These are phyloP conservation scores for Cheilinus undulatus DNA, from an alignment of 2,113 vertebrate species.

Conservation along the genomic window DNA sequence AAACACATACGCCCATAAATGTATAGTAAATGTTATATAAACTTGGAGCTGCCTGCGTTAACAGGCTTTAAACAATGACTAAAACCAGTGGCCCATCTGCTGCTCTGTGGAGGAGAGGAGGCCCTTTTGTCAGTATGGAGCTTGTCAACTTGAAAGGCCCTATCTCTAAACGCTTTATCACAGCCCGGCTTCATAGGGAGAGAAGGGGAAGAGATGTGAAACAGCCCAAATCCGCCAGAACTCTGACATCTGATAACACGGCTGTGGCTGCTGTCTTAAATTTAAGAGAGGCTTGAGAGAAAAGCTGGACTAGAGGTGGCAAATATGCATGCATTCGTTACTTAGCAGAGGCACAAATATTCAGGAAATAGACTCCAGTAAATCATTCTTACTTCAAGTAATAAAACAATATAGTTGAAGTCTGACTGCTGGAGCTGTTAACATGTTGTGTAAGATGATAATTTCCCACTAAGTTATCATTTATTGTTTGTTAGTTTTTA, in stretches of 20 bases:
- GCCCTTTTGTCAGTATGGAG: conserved; percentile 49
- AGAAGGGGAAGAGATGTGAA: conserved; percentile 66
- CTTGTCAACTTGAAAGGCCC: conserved; percentile 69
- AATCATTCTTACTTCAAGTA: too few species aligned
- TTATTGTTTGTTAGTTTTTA: too few species aligned
- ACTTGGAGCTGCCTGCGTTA: conserved; percentile 10
- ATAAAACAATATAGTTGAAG: too few species aligned
- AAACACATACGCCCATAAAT: neutral
- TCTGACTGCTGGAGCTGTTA: too few species aligned
- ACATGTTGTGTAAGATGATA: too few species aligned
- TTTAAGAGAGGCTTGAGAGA: conserved; percentile 42
- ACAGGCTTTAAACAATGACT: neutral
- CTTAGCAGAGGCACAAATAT: neutral
- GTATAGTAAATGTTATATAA: neutral
- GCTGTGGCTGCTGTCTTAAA: conserved; percentile 55
- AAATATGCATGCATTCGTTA: too few species aligned
- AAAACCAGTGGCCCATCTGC: conserved; percentile 38
- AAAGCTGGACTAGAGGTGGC: conserved; percentile 31
- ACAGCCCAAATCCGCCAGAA: conserved; percentile 54
- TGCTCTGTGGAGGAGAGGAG: conserved; percentile 38
- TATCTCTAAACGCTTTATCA: conserved; percentile 72
- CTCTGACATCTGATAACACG: conserved; percentile 71
- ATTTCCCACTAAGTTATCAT: too few species aligned
- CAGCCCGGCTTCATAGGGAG: conserved; percentile 58
- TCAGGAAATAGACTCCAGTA: too few species aligned